Evolutionary conservation across 2,797 vertebrate species (phyloP), one percentile per base, ranked within the genome.

Genomic region (Clarias fuscus): DNA sequence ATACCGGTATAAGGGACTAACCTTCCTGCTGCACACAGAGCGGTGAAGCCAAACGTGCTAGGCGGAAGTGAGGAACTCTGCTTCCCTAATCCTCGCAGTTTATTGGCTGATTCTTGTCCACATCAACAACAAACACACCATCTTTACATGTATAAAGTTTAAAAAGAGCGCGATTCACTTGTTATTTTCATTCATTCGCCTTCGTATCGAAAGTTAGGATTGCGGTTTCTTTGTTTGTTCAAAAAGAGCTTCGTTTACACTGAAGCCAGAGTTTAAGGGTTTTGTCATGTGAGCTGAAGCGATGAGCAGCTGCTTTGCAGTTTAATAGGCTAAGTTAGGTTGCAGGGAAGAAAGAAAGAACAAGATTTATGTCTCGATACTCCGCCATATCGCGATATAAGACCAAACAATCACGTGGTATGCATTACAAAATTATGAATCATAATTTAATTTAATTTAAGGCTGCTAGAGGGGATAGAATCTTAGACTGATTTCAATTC

Each of bases 1-100:
- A 83, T 77, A 59, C 83, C 84, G 79, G 83, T 65, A 56, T 86
- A 22, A 43, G 5, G 83, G 56, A 89, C 90, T 91, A 90, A 92
- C 91, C 91, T 92, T 90, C 84, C 43, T 64, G 79, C 85, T 58
- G 89, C 64, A 83, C 75, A 84, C 88, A 85, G 78, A 89, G 78
- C 67, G 85, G 84, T 68, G 76, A 85, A 82, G 82, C 83, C 81
- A 5, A 80, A 61, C 22, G 0, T 85, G 84, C 84, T 80, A 40
- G 22, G 13, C 65, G 59, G 76, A 68, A 58, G 64, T 37, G 0
- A 14, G 4, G 24, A 40, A 5, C 4, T 27, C 18, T 27, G 30
- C 13, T 15, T 58, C 33, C 18, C 5, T 24, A 4, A 48, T 48
- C 10, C 64, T 68, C 24, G 64, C 3, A 11, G 59, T 24, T 53